Evolutionary conservation across 2,113 vertebrate species (phyloP).

Genomic region (Willisornis vidua): DNA sequence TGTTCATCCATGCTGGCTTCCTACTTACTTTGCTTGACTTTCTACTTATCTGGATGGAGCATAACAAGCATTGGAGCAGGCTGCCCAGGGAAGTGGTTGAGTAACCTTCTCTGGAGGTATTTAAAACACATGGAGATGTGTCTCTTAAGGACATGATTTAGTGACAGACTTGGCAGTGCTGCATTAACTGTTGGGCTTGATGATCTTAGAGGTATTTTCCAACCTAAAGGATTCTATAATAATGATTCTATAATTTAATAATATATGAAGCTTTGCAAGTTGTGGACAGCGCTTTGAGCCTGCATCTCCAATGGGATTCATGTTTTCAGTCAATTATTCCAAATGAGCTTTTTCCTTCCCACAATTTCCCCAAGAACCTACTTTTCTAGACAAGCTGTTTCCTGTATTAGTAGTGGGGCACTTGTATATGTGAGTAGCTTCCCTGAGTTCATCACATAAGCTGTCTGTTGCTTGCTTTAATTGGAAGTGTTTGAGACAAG

Average conservation of each 20-base stretch:
- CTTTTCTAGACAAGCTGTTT: not conserved
- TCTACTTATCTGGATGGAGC: not conserved
- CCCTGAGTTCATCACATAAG: not conserved
- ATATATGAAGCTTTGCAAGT: not conserved
- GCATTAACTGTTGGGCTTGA: not conserved
- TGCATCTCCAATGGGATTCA: not conserved
- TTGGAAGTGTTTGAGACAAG: not conserved
- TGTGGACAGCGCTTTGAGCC: not conserved
- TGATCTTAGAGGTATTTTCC: not conserved
- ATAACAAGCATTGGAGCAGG: accelerated
- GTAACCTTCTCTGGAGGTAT: not conserved
- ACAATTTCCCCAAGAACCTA: not conserved
- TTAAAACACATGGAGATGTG: not conserved
- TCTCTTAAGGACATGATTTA: not conserved
- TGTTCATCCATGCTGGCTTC: not conserved
- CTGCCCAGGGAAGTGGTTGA: not conserved
- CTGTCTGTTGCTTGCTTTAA: not conserved
- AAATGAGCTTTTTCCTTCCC: not conserved
- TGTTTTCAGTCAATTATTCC: not conserved
- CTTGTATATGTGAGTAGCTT: not conserved
- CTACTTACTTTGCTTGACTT: not conserved
- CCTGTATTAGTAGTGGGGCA: not conserved
- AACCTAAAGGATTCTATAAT: not conserved
- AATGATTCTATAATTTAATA: not conserved
- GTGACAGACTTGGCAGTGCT: not conserved